These are phyloP conservation scores for Xerus inauris DNA, from an alignment of 2,113 vertebrate species.

Conservation along the genomic window DNA sequence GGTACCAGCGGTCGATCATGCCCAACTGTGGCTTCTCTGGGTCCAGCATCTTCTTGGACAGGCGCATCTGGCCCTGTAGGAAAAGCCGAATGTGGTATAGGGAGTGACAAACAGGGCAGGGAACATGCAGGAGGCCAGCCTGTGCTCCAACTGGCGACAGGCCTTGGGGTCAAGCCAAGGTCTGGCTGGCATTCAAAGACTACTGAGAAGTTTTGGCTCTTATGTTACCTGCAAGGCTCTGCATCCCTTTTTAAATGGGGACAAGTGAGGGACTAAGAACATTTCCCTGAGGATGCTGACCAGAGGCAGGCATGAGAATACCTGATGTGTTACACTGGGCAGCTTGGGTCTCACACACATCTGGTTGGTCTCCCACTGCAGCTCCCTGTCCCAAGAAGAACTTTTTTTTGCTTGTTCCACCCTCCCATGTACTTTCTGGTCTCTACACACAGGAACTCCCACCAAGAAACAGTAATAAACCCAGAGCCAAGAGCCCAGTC, in stretches of 20 bases:
- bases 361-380: too few relatives aligned
- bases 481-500: neutral
- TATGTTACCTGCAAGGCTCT: neutral
- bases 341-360: neutral
- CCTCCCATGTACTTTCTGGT: neutral
- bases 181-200: fast-evolving
- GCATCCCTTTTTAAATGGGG: neutral
- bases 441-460: neutral
- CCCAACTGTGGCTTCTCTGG: constrained; percentile 96
- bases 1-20: constrained; percentile 99
- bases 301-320: neutral
- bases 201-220: neutral
- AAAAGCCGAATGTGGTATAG: neutral
- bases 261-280: neutral
- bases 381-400: neutral
- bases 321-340: neutral
- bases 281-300: neutral
- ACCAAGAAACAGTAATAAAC: neutral
- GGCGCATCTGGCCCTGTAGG: constrained; percentile 93
- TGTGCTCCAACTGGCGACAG: neutral
- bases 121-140: neutral
- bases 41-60: constrained; percentile 97
- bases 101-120: neutral
- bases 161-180: neutral
- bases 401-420: too few relatives aligned